A percentile compares a stretch with the other conserved stretches of the same genome.
Evolutionary conservation across 2,888 invertebrate genomes (phyloP).

Genomic region (Eumacrocentrus americanus): DNA sequence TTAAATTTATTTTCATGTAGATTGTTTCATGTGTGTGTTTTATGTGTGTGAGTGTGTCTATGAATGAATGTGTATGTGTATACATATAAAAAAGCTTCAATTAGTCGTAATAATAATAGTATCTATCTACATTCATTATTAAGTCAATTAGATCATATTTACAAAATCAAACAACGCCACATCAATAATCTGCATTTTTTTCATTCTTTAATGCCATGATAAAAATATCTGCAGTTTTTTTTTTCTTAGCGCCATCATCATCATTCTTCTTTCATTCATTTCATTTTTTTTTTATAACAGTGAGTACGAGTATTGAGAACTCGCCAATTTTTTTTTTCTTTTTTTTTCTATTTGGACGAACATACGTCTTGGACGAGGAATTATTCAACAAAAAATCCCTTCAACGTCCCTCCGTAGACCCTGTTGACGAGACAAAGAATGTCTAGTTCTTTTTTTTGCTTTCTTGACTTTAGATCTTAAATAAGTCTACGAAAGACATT

Average conservation of each 20-base stretch:
- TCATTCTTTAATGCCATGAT: slow-evolving; percentile 22
- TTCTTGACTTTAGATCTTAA: background rate
- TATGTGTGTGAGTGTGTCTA: slow-evolving; percentile 4
- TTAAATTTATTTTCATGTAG: slow-evolving; percentile 15
- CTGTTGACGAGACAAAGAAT: slow-evolving; percentile 27
- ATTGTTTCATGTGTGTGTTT: background rate
- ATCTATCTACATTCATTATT: slow-evolving; percentile 53
- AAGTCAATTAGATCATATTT: slow-evolving; percentile 52
- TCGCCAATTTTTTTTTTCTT: slow-evolving; percentile 10
- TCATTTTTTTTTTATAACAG: background rate
- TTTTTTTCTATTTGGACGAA: slow-evolving; percentile 33
- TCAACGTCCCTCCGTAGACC: slow-evolving; percentile 31
- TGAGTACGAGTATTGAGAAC: slow-evolving; percentile 5
- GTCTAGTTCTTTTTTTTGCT: background rate
- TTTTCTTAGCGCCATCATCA: slow-evolving; percentile 1
- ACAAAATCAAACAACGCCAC: slow-evolving; percentile 39
- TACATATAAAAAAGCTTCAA: slow-evolving; percentile 40
- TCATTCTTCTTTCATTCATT: background rate
- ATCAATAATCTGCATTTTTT: slow-evolving; percentile 4
- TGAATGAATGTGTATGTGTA: slow-evolving; percentile 20
- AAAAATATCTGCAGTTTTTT: slow-evolving; percentile 30
- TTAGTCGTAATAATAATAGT: slow-evolving; percentile 31
- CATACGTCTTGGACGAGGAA: slow-evolving; percentile 19
- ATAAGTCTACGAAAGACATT: background rate
- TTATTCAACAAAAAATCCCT: background rate